A percentile compares a stretch with the other conserved stretches of the same genome.
Conservation (phyloP, 2,888 invertebrate genomes). For the Sialis fuliginosa region DNA sequence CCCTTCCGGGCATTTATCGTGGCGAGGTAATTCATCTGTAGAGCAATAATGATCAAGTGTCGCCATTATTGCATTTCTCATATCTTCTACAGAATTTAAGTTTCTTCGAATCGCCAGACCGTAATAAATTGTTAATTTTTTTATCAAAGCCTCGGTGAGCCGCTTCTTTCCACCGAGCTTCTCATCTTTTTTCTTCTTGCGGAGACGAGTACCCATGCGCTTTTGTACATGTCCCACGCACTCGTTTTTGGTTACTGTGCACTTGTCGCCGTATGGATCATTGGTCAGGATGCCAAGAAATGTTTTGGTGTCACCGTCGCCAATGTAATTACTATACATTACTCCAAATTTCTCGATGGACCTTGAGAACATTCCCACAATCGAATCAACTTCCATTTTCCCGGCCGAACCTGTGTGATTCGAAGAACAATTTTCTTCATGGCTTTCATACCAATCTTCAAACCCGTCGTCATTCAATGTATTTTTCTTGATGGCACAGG, state of each 20-base stretch:
- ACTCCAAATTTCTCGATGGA: conserved; percentile 8
- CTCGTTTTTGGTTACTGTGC: conserved; percentile 6
- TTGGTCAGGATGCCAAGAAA: conserved; percentile 9
- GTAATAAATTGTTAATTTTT: conserved; percentile 16
- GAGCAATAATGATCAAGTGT: conserved; percentile 16
- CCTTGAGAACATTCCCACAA: conserved; percentile 10
- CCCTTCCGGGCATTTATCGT: conserved; percentile 13
- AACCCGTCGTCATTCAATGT: conserved; percentile 5
- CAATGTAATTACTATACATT: conserved; percentile 10
- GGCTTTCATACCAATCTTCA: conserved; percentile 6
- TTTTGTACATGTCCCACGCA: conserved; percentile 9
- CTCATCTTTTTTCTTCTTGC: not conserved
- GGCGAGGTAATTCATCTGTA: conserved; percentile 16
- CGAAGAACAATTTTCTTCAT: conserved; percentile 7
- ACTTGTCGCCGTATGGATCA: conserved; percentile 5
- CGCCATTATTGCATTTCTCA: conserved; percentile 15
- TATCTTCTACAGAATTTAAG: conserved; percentile 14
- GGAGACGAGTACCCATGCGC: conserved; percentile 8
- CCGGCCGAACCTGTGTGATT: conserved; percentile 11
- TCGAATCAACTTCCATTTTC: conserved; percentile 12
- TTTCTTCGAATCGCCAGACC: conserved; percentile 15
- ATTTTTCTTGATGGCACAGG: not conserved
- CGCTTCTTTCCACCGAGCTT: too few relatives aligned
- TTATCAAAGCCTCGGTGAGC: too few relatives aligned
- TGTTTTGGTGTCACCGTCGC: conserved; percentile 11